Base-by-base conservation (phyloP, 92 coral and sea anemone genomes). In the Heliopora coerulea region DNA sequence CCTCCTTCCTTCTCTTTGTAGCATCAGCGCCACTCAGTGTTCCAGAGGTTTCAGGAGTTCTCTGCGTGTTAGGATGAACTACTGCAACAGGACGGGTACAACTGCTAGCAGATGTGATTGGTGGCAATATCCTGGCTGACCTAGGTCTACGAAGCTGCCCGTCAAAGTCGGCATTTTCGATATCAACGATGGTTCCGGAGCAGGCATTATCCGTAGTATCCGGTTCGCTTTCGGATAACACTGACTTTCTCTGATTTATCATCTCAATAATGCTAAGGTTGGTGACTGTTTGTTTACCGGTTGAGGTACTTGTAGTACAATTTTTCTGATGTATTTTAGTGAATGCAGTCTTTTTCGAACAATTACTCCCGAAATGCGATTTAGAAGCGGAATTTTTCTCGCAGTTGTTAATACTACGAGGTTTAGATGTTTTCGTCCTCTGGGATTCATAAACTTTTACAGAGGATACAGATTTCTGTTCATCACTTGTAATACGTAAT, bases 51-150 rank as follows among this genome's bases (percentile, higher is more conserved):
- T 6, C 39, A 13, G 50, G 14, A 20, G 65, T 13, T 25, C 14
- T 23, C 27, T 65, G 78, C 4, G 75, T 68, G 9, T 83, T 76
- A 20, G 89, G 85, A 3, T 66, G 73, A 30, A 87, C 91, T 20
- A 83, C 78, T n/a, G 88, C 91, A 11, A 73, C 84, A 30, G 86
- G 86, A 6, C 65, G 65, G 13, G 70, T 18, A n/a, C 39, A 41
- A 14, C 24, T 49, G 27, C 65, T 57, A 25, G 68, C 30, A 18
- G 26, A 49, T n/a, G 42, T 11, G 1, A 57, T 34, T 17, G 73
- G 57, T 3, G 78, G 66, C 35, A 60, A 74, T 40, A 56, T 49
- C 56, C 49, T 56, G 20, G 61, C 78, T 13, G n/a, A n/a, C n/a
- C n/a, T n/a, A n/a, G 56, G 23, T 19, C 14, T 68, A 30, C 52